Conservation (phyloP, 2,888 invertebrate species). For the Agrochola lota region DNA sequence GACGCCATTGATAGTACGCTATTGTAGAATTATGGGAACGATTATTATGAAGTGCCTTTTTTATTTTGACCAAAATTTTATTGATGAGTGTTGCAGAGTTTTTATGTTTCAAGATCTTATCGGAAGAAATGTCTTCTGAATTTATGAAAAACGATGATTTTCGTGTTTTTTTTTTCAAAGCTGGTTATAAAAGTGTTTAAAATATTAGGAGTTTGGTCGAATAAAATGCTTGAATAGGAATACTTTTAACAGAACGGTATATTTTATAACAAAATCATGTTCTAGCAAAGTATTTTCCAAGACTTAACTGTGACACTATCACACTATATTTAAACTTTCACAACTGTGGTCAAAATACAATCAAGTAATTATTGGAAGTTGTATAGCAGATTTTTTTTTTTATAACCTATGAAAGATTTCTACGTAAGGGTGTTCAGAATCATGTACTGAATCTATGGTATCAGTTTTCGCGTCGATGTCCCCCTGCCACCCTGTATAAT, state of each 20-base stretch:
- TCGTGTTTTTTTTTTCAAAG: not conserved
- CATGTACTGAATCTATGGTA: too few relatives aligned
- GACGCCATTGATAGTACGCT: conserved; percentile 13
- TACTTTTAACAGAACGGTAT: not conserved
- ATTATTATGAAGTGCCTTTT: not conserved
- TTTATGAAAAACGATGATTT: not conserved
- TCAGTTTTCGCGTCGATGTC: too few relatives aligned
- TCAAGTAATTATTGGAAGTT: not conserved
- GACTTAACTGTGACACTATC: too few relatives aligned
- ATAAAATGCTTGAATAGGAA: not conserved
- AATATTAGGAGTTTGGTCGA: too few relatives aligned
- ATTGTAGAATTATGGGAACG: not conserved
- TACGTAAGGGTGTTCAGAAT: too few relatives aligned
- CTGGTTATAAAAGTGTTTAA: not conserved
- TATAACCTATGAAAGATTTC: too few relatives aligned
- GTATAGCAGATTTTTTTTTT: too few relatives aligned
- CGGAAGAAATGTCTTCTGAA: too few relatives aligned
- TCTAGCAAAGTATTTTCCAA: not conserved
- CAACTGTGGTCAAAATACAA: not conserved
- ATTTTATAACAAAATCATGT: not conserved
- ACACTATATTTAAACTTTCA: not conserved
- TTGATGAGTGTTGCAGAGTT: not conserved
- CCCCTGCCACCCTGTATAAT: too few relatives aligned
- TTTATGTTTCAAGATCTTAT: not conserved
- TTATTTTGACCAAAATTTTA: conserved; percentile 10